phyloP scores from a whole-genome alignment of 2,113 vertebrate genomes.

The Vulpes lagopus region DNA sequence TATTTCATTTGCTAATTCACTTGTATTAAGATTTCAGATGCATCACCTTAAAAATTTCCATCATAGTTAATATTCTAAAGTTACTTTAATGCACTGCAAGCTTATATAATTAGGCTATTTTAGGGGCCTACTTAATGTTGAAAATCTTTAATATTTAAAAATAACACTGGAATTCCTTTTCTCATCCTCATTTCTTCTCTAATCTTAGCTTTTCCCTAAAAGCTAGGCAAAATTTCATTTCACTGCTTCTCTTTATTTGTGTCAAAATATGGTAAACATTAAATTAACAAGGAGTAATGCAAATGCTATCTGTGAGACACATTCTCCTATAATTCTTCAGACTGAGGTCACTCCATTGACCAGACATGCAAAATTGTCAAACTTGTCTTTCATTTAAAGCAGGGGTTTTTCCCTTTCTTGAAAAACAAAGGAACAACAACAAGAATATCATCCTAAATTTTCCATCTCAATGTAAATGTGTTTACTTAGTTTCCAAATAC shows the following conservation, averaged over 20 bases:
- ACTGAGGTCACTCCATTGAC: background rate
- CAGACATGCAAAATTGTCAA: background rate
- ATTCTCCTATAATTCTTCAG: background rate
- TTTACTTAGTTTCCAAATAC: conserved; percentile 38
- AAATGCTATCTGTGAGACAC: conserved; percentile 13
- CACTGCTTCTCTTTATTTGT: background rate
- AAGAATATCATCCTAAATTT: background rate
- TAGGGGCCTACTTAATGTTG: background rate
- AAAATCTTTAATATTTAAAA: conserved; percentile 65
- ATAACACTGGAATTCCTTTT: conserved; percentile 11
- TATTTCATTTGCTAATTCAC: conserved; percentile 31
- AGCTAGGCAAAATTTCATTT: conserved; percentile 50
- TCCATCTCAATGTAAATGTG: background rate
- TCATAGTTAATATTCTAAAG: conserved; percentile 30
- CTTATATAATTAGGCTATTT: conserved; percentile 57
- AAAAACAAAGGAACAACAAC: background rate
- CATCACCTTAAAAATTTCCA: background rate
- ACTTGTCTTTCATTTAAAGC: background rate
- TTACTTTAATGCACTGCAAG: background rate
- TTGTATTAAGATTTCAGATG: conserved; percentile 37
- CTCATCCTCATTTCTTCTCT: background rate
- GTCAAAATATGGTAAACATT: conserved; percentile 10
- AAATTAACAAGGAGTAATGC: background rate
- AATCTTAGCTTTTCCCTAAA: conserved; percentile 21
- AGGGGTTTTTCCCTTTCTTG: background rate